Evolutionary conservation across 1,140 invertebrate genomes (phyloP).

Genomic region (Drosophila novamexicana): DNA sequence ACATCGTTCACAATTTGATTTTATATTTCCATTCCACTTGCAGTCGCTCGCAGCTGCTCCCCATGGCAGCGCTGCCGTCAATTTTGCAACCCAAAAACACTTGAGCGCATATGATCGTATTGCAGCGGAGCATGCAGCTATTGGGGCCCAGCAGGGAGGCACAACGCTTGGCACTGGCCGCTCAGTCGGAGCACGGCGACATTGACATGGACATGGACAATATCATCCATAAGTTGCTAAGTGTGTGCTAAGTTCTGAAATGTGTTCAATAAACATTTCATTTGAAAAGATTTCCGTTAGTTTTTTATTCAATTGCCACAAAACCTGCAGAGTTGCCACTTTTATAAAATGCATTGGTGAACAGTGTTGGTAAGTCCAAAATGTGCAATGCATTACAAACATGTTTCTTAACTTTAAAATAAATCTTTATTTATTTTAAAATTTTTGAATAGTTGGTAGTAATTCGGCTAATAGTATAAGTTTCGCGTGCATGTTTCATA

Average conservation of each 20-base stretch:
- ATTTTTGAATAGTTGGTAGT: background rate
- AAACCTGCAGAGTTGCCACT: background rate
- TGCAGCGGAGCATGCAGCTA: constrained; percentile 88
- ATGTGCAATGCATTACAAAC: background rate
- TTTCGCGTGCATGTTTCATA: background rate
- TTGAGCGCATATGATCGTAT: constrained; percentile 87
- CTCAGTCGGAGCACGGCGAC: constrained; percentile 83
- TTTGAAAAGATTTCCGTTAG: background rate
- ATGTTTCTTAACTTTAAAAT: too few relatives aligned
- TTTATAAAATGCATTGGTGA: background rate
- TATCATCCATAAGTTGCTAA: constrained; percentile 61
- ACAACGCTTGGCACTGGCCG: constrained; percentile 86
- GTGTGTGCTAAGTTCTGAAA: too few relatives aligned
- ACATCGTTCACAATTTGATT: constrained; percentile 2
- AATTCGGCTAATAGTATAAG: background rate
- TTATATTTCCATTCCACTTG: constrained; percentile 56
- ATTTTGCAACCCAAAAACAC: constrained; percentile 86
- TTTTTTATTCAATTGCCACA: constrained; percentile 3
- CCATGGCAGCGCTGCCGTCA: constrained; percentile 86
- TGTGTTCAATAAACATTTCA: constrained; percentile 20
- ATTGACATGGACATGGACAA: constrained; percentile 83
- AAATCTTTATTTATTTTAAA: too few relatives aligned
- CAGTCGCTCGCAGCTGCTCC: constrained; percentile 75
- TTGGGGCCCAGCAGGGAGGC: constrained; percentile 88
- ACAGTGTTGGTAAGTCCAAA: background rate